A percentile compares a stretch with the other conserved stretches of the same genome.
phyloP scores from a whole-genome alignment of 2,888 invertebrate species.

The Mythimna albipuncta region DNA sequence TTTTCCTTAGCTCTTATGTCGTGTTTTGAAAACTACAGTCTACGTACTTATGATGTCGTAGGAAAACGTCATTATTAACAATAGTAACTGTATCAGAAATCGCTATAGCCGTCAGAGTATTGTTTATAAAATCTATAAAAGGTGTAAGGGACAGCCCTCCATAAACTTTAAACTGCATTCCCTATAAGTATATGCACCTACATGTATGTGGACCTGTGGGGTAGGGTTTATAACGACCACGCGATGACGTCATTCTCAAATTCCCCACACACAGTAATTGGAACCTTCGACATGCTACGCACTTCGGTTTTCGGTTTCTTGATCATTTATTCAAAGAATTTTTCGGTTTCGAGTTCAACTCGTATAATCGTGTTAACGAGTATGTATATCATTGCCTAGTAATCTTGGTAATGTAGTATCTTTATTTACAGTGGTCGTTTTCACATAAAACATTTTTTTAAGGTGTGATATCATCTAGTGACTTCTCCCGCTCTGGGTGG shows the following conservation, averaged over 20 bases:
- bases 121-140: too few species aligned
- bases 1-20: constrained; percentile 3
- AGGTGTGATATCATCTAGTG: too few species aligned
- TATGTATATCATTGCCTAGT: neutral
- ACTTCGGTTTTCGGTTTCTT: constrained; percentile 15
- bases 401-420: too few species aligned
- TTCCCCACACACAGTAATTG: constrained; percentile 52
- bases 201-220: constrained; percentile 22
- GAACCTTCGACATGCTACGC: constrained; percentile 17
- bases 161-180: too few species aligned
- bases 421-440: neutral
- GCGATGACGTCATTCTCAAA: constrained; percentile 58
- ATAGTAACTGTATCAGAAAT: too few species aligned
- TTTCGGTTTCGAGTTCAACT: neutral
- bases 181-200: neutral
- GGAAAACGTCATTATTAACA: neutral
- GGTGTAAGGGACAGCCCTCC: too few species aligned
- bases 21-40: constrained; percentile 15
- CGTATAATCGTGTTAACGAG: neutral
- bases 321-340: constrained; percentile 17
- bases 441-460: too few species aligned
- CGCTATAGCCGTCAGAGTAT: too few species aligned
- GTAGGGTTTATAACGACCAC: constrained; percentile 44
- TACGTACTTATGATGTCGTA: neutral
- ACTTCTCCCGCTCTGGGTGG: too few species aligned